These are phyloP conservation scores for Nematopogon swammerdamellus DNA, from an alignment of 2,888 invertebrate species.

Conservation along the genomic window DNA sequence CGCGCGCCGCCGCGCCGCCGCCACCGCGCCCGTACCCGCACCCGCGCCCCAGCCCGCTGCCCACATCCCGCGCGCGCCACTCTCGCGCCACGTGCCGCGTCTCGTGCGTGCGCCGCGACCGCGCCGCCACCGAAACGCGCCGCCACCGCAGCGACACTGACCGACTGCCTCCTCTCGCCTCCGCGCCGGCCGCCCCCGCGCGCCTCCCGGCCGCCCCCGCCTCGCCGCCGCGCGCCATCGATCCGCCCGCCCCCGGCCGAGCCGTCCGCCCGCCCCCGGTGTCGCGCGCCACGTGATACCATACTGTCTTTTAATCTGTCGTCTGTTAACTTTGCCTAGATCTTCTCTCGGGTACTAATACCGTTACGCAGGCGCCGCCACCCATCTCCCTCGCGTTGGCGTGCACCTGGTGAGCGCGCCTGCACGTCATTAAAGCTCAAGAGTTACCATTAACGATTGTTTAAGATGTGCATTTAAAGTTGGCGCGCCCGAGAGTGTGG, in stretches of 20 bases:
- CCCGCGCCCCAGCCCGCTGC: conserved; percentile 26
- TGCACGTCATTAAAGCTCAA: no score
- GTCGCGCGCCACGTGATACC: no score
- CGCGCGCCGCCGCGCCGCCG: conserved; percentile 37
- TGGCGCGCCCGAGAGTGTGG: conserved; percentile 16
- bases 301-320: no score
- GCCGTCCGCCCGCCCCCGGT: no score
- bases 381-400: no score
- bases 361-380: no score
- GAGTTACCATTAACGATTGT: no score
- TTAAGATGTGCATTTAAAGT: conserved; percentile 27
- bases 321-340: no score
- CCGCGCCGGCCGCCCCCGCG: conserved; percentile 7
- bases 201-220: conserved; percentile 21
- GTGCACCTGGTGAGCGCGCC: no score
- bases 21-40: conserved; percentile 26
- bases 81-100: conserved; percentile 29
- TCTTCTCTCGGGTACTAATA: no score
- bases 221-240: conserved; percentile 13
- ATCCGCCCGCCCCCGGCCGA: no score
- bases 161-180: background rate
- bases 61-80: conserved; percentile 15
- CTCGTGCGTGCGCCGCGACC: background rate
- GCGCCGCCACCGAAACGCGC: background rate
- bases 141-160: background rate